These are phyloP conservation scores for Callyntrura sp. DNA, from an alignment of 2,888 invertebrate species.

Conservation along the genomic window DNA sequence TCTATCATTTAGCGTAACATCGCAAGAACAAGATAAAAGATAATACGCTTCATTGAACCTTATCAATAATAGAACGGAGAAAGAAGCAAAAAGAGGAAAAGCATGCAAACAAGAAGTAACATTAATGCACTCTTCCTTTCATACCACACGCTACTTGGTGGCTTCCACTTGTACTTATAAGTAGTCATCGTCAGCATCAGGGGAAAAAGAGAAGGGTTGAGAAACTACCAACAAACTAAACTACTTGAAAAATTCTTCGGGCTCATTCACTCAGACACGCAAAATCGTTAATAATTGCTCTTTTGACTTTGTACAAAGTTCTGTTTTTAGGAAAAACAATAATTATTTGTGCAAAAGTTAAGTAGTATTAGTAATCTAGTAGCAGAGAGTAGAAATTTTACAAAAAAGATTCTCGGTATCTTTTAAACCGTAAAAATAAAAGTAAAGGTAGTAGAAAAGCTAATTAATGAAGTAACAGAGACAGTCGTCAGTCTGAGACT, in stretches of 20 bases:
- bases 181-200: slow-evolving; percentile 9
- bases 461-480: slow-evolving; percentile 59
- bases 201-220: neutral
- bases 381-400: neutral
- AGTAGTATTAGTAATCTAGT: neutral
- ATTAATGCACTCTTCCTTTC: slow-evolving; percentile 37
- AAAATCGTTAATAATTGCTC: neutral
- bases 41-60: slow-evolving; percentile 59
- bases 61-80: slow-evolving; percentile 57
- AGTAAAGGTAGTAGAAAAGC: slow-evolving; percentile 29
- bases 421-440: slow-evolving; percentile 58
- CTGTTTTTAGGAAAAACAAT: neutral
- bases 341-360: neutral
- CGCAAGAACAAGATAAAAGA: slow-evolving; percentile 59
- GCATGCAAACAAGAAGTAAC: slow-evolving; percentile 30
- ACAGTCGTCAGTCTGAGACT: neutral
- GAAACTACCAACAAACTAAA: slow-evolving; percentile 7
- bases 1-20: slow-evolving; percentile 5
- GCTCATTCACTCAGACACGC: slow-evolving; percentile 4
- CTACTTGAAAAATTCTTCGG: slow-evolving; percentile 35
- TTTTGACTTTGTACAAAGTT: neutral
- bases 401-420: slow-evolving; percentile 38
- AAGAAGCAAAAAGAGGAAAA: slow-evolving; percentile 47
- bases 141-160: too few relatives aligned
- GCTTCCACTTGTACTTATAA: neutral